phyloP scores from a whole-genome alignment of 2,113 vertebrate genomes.

The Brachyhypopomus occidentalis region DNA sequence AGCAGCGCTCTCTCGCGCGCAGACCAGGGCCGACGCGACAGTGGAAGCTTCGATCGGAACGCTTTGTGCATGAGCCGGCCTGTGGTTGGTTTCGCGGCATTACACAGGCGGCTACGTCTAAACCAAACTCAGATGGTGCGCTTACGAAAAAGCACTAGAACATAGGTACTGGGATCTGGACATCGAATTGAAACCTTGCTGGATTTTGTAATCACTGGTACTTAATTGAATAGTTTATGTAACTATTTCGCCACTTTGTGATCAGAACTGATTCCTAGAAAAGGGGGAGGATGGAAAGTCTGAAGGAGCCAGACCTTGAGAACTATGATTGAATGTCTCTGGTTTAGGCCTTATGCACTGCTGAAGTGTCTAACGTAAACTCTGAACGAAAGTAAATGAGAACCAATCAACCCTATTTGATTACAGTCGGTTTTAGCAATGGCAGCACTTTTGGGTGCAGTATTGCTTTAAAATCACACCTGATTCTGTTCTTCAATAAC shows the following conservation, averaged over 20 bases:
- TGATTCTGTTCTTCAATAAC: neutral
- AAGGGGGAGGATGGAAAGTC: too few species aligned
- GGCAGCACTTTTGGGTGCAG: neutral
- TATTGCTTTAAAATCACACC: neutral
- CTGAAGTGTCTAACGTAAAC: neutral
- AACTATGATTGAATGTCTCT: too few species aligned
- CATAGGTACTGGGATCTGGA: too few species aligned
- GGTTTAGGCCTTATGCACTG: neutral
- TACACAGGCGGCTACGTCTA: neutral
- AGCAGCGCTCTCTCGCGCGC: constrained; percentile 31
- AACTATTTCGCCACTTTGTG: too few species aligned
- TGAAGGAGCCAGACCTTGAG: too few species aligned
- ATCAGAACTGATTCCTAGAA: too few species aligned
- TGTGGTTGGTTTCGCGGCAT: neutral
- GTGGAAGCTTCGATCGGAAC: neutral
- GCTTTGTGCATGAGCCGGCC: neutral
- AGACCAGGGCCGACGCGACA: constrained; percentile 27
- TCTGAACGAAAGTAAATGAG: neutral
- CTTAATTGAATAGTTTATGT: too few species aligned
- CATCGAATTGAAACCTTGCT: too few species aligned
- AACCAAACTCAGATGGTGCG: constrained; percentile 4
- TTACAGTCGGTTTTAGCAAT: neutral
- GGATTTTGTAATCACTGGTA: too few species aligned
- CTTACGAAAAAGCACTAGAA: neutral
- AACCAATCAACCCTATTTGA: neutral